A percentile compares a stretch with the other conserved stretches of the same genome.
Conservation (phyloP, 2,888 invertebrate genomes). For the Pardosa pseudoannulata region DNA sequence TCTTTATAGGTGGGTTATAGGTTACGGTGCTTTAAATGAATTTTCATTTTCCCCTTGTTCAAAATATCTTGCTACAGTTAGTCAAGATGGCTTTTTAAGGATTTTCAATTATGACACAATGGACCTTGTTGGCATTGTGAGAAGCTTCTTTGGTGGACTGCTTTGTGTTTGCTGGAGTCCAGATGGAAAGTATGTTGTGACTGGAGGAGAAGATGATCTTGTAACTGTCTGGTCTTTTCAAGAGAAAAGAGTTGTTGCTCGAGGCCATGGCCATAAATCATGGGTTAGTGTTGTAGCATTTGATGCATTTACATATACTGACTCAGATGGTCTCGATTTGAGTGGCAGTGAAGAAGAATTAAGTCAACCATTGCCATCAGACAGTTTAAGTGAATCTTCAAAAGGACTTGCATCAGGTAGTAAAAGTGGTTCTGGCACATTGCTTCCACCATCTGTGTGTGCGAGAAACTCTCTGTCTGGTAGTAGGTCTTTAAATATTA, state of each 20-base stretch:
- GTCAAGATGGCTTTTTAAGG: conserved; percentile 88
- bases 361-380: conserved; percentile 65
- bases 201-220: conserved; percentile 98
- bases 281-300: conserved; percentile 99
- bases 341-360: conserved; percentile 77
- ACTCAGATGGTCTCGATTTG: conserved; percentile 80
- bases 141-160: conserved; percentile 98
- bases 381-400: conserved; percentile 66
- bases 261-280: conserved; percentile 97
- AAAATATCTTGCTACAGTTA: conserved; percentile 91
- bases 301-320: conserved; percentile 85
- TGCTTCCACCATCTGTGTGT: conserved; percentile 64
- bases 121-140: conserved; percentile 94
- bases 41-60: conserved; percentile 97
- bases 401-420: conserved; percentile 68
- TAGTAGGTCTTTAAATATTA: conserved; percentile 71
- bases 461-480: conserved; percentile 72
- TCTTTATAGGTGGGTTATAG: conserved; percentile 84
- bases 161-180: conserved; percentile 99
- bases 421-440: conserved; percentile 59
- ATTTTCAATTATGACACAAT: conserved; percentile 98
- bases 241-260: conserved; percentile 94
- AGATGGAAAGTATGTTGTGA: conserved; percentile 94
- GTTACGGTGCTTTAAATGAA: conserved; percentile 93
- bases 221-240: conserved; percentile 97